phyloP scores from a whole-genome alignment of 2,888 invertebrate genomes.

The Nymphalis urticae region DNA sequence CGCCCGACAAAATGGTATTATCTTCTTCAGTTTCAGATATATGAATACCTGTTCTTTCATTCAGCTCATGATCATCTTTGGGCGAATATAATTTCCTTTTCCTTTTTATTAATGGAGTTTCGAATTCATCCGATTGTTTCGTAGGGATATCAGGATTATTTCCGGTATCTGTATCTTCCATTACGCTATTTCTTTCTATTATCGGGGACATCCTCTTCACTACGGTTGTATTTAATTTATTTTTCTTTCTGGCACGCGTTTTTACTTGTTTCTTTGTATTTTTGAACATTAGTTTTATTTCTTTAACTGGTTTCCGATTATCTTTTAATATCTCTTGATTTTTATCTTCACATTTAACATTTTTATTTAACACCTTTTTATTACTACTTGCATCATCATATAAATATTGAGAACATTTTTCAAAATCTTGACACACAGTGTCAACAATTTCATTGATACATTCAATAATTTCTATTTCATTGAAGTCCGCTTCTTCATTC shows the following conservation, averaged over 20 bases:
- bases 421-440: constrained; percentile 58
- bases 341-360: constrained; percentile 6
- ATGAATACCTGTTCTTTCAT: constrained; percentile 41
- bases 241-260: constrained; percentile 40
- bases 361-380: constrained; percentile 10
- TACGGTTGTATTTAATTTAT: constrained; percentile 40
- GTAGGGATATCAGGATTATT: constrained; percentile 24
- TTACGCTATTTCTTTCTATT: constrained; percentile 45
- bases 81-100: constrained; percentile 71
- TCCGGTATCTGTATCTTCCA: constrained; percentile 32
- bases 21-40: constrained; percentile 40
- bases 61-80: constrained; percentile 52
- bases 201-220: constrained; percentile 51
- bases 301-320: constrained; percentile 31
- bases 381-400: constrained; percentile 35
- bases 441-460: constrained; percentile 62
- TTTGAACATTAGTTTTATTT: constrained; percentile 35
- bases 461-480: constrained; percentile 54
- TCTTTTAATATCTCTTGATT: constrained; percentile 29
- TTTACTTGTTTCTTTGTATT: constrained; percentile 38
- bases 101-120: constrained; percentile 44
- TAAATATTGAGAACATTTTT: constrained; percentile 52
- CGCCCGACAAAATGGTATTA: constrained; percentile 11
- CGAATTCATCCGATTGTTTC: constrained; percentile 15
- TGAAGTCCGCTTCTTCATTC: constrained; percentile 38